Evolutionary conservation across 1,140 invertebrate genomes (phyloP), one percentile per base, ranked within the genome.

Genomic region (Berghia stephanieae): DNA sequence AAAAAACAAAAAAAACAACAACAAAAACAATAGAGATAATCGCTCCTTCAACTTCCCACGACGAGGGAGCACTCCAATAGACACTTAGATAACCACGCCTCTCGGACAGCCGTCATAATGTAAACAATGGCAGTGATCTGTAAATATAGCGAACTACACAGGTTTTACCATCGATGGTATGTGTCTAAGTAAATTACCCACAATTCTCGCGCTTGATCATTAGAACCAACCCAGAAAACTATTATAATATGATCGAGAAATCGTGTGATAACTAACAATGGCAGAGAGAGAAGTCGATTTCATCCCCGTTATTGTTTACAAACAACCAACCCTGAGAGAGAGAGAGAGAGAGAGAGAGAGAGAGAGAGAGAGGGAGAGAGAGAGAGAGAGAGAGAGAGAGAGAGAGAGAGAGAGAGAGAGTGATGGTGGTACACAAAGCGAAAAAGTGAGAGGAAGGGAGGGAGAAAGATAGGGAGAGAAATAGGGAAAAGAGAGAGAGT

Each of bases 401-500:
- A 71, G 36, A 71, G 69, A 71, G 38, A 42, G 69, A 71, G 38
- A 71, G 69, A 71, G 69, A 71, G 69, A 71, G 43, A 46, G 52
- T 63, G 34, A 67, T 24, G 46, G 38, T 67, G 31, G 49, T 43
- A 76, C 40, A 76, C 40, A 76, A 24, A 76, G 36, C 42, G 24
- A 76, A 16, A 46, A 40, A 36, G 40, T 34, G 24, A 66, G 36
- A 66, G 24, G 52, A 21, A 66, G 24, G 68, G 0, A 67, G 6
- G 13, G 57, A 76, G 5, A 76, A 42, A 34, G 5, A 66, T 10
- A 44, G 44, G 34, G 24, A 49, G 10, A 43, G 36, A 18, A 24
- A 44, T 18, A 21, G 18, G 43, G 18, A 13, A 43, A 18, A 43
- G 69, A 71, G 42, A 71, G 24, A 44, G 40, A 42, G 40, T 36